These are phyloP conservation scores for Dolichallabes microphthalmus DNA, from an alignment of 2,113 vertebrate genomes.

Conservation along the genomic window DNA sequence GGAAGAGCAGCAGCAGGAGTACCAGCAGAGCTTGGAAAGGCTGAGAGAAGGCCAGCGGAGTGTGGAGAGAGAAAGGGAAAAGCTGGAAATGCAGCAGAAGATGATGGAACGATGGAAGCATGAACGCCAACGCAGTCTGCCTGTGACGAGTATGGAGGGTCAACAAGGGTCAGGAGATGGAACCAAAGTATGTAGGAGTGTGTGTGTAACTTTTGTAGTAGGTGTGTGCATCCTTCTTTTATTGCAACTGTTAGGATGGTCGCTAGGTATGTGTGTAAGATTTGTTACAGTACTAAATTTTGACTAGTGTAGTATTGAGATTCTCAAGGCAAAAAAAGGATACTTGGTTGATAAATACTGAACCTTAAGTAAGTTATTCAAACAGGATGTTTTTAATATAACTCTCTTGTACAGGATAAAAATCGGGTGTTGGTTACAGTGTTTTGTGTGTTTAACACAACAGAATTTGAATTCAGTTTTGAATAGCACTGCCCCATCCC, in stretches of 20 bases:
- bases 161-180: constrained; percentile 60
- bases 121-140: constrained; percentile 73
- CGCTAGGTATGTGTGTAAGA: background rate
- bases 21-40: constrained; percentile 89
- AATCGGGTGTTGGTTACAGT: background rate
- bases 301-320: background rate
- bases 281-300: background rate
- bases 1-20: constrained; percentile 81
- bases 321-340: background rate
- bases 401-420: background rate
- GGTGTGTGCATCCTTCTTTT: background rate
- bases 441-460: too few relatives aligned
- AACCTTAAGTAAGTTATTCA: background rate
- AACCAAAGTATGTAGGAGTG: background rate
- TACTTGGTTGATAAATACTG: background rate
- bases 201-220: background rate
- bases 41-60: constrained; percentile 84
- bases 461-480: too few relatives aligned
- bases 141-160: constrained; percentile 68
- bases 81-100: constrained; percentile 74
- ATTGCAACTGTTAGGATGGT: background rate
- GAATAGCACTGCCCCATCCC: background rate
- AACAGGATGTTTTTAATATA: background rate
- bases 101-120: constrained; percentile 76
- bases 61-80: constrained; percentile 80